Evolutionary conservation across 2,888 invertebrate species (phyloP).

Genomic region (Phrixothrix hirtus): DNA sequence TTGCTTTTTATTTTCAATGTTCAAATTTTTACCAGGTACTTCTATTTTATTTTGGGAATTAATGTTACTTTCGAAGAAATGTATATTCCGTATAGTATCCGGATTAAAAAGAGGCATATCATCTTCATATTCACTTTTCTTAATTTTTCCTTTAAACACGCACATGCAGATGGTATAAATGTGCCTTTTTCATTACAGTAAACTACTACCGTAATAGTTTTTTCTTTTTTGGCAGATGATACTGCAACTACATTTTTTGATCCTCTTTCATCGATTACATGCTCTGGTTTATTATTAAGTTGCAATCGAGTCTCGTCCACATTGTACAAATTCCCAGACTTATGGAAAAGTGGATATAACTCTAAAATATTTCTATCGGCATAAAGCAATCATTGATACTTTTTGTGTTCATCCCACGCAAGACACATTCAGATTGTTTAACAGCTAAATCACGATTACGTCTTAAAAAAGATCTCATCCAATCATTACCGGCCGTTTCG

Average conservation of each 20-base stretch:
- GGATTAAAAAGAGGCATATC: not conserved
- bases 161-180: not conserved
- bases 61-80: too few relatives aligned
- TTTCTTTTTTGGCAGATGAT: not conserved
- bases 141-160: not conserved
- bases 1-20: too few relatives aligned
- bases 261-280: not conserved
- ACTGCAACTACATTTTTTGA: not conserved
- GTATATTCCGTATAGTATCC: too few relatives aligned
- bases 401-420: not conserved
- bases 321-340: not conserved
- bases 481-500: too few relatives aligned
- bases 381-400: not conserved
- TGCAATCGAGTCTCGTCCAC: not conserved
- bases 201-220: not conserved
- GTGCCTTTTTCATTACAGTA: not conserved
- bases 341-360: not conserved
- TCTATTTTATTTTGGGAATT: too few relatives aligned
- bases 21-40: too few relatives aligned
- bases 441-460: not conserved
- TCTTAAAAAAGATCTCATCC: too few relatives aligned
- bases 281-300: not conserved
- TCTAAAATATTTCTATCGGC: not conserved
- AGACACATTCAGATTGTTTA: not conserved
- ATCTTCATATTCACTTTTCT: not conserved